A percentile compares a stretch with the other conserved stretches of the same genome.
Conservation (phyloP, 2,113 vertebrate genomes). For the Numida meleagris region DNA sequence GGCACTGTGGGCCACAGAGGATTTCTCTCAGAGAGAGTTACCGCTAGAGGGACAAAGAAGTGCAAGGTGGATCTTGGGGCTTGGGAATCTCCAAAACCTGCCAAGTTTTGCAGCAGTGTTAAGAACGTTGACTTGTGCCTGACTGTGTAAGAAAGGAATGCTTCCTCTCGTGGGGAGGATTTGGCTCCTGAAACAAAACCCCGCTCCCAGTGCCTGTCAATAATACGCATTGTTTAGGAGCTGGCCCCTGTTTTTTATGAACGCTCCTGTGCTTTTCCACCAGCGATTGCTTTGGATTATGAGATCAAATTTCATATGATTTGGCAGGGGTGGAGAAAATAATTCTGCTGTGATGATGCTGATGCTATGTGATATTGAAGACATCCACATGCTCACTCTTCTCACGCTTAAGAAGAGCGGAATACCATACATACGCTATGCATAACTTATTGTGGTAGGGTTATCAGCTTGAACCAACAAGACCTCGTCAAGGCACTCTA, state of each 20-base stretch:
- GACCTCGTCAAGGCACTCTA: neutral
- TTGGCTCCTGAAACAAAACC: slow-evolving; percentile 25
- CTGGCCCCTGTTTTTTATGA: neutral
- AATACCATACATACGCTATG: neutral
- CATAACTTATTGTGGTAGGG: neutral
- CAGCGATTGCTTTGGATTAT: neutral
- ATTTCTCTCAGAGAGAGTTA: accelerated
- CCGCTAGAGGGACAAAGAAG: neutral
- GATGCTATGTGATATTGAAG: neutral
- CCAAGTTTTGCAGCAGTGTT: neutral
- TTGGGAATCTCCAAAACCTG: neutral
- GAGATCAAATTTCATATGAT: neutral
- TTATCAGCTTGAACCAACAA: neutral
- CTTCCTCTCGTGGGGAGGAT: neutral
- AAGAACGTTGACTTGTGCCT: neutral
- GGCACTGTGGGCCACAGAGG: neutral
- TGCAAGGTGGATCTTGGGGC: neutral
- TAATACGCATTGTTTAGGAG: neutral
- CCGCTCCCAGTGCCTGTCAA: neutral
- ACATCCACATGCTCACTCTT: neutral
- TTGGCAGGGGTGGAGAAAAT: neutral
- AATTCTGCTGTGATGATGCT: neutral
- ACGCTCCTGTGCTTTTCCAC: neutral
- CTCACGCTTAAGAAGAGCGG: neutral
- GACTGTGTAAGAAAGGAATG: neutral